These are phyloP conservation scores for Tolmerus cingulatus DNA, from an alignment of 2,888 invertebrate genomes.

Conservation along the genomic window DNA sequence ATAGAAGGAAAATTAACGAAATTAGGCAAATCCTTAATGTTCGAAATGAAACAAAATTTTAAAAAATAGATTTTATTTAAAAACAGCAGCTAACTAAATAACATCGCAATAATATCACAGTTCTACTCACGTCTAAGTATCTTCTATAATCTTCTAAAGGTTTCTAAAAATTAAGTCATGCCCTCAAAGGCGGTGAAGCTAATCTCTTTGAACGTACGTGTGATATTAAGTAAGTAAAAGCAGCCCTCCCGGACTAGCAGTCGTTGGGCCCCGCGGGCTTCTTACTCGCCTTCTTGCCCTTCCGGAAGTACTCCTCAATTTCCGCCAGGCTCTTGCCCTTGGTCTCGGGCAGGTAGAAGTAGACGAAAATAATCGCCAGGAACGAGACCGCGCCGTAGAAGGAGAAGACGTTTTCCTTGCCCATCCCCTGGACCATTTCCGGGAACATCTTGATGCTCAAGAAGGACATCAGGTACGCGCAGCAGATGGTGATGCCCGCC, in stretches of 20 bases:
- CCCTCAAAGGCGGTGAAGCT: background rate
- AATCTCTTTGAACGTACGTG: background rate
- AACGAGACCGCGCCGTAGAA: slow-evolving; percentile 69
- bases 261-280: background rate
- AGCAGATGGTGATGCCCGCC: slow-evolving; percentile 72
- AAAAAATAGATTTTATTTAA: background rate
- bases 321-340: slow-evolving; percentile 73
- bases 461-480: slow-evolving; percentile 72
- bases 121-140: background rate
- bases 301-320: slow-evolving; percentile 68
- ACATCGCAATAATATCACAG: background rate
- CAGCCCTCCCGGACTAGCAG: background rate
- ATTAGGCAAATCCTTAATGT: background rate
- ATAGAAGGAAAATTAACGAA: too few species aligned
- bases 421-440: slow-evolving; percentile 67
- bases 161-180: background rate
- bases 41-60: background rate
- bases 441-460: slow-evolving; percentile 74
- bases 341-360: slow-evolving; percentile 73
- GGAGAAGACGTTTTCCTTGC: slow-evolving; percentile 70
- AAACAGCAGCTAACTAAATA: background rate
- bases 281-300: slow-evolving; percentile 47
- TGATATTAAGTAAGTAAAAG: background rate
- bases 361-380: slow-evolving; percentile 68
- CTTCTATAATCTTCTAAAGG: background rate